phyloP scores from a whole-genome alignment of 1,140 invertebrate genomes.

The Hypothenemus hampei region DNA sequence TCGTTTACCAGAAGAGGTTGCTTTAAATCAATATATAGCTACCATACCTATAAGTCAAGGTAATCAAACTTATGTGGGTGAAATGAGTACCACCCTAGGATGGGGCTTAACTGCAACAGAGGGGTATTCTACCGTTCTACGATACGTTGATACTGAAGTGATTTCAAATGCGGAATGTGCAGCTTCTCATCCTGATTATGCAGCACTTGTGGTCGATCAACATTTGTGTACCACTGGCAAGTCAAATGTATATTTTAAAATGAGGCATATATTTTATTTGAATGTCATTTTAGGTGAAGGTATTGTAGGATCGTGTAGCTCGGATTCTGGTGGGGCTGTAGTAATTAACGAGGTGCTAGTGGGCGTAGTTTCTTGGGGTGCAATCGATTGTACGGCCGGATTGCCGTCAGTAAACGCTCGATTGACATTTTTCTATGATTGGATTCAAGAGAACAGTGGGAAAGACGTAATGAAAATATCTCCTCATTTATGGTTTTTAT shows the following conservation, averaged over 20 bases:
- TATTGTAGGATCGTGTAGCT: constrained; percentile 20
- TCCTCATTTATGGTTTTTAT: too few relatives aligned
- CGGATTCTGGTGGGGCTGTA: constrained; percentile 25
- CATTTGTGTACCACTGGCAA: constrained; percentile 3
- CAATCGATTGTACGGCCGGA: constrained; percentile 1
- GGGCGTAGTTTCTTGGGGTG: constrained; percentile 24
- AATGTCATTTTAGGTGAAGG: constrained; percentile 10
- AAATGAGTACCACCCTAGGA: constrained; percentile 11
- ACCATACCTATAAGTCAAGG: constrained; percentile 6
- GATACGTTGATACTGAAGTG: constrained; percentile 2
- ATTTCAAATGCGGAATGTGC: background rate
- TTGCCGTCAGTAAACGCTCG: constrained; percentile 25
- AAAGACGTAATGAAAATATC: too few relatives aligned
- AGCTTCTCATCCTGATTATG: background rate
- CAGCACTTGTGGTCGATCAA: background rate
- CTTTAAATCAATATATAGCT: constrained; percentile 10
- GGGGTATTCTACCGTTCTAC: background rate
- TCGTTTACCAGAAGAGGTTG: constrained; percentile 17
- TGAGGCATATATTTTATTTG: too few relatives aligned
- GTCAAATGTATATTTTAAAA: too few relatives aligned
- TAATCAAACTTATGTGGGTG: constrained; percentile 10
- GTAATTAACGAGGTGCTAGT: constrained; percentile 21
- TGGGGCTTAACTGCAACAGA: constrained; percentile 21
- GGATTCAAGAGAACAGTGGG: constrained; percentile 11
- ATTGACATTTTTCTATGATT: constrained; percentile 11